phyloP scores from a whole-genome alignment of 2,797 vertebrate genomes.

The Diceros bicornis region DNA sequence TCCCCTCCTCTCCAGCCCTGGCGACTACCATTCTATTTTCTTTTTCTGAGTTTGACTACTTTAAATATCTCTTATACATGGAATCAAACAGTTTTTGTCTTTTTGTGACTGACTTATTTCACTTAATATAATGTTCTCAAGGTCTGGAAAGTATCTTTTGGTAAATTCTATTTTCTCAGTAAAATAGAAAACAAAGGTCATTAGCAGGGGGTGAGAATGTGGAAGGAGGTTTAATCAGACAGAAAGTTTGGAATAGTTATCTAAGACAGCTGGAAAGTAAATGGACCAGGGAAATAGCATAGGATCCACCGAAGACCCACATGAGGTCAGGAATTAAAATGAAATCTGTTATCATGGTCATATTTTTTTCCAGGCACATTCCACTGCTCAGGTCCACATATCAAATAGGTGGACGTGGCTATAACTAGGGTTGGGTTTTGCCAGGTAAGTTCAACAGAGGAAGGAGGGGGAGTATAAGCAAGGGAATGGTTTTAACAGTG shows the following conservation, averaged over 20 bases:
- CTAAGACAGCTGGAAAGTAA: neutral
- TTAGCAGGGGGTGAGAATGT: neutral
- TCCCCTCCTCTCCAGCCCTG: neutral
- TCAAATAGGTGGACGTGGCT: neutral
- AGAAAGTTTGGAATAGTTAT: neutral
- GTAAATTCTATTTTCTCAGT: neutral
- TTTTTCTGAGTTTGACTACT: neutral
- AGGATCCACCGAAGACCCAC: neutral
- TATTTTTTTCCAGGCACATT: neutral
- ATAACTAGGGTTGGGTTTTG: neutral
- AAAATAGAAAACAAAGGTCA: slow-evolving; percentile 18
- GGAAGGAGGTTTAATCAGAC: neutral
- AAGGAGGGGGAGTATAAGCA: neutral
- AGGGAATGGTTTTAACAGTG: neutral
- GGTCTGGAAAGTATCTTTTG: neutral
- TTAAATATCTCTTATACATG: neutral
- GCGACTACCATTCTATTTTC: neutral
- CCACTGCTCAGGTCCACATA: too few species aligned
- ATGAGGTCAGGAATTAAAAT: neutral
- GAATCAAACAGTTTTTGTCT: neutral
- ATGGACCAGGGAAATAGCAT: neutral
- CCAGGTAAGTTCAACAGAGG: neutral
- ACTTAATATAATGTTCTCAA: neutral
- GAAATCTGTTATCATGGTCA: neutral
- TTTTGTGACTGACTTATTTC: neutral